Evolutionary conservation across 2,113 vertebrate genomes (phyloP).

Genomic region (Panthera uncia): DNA sequence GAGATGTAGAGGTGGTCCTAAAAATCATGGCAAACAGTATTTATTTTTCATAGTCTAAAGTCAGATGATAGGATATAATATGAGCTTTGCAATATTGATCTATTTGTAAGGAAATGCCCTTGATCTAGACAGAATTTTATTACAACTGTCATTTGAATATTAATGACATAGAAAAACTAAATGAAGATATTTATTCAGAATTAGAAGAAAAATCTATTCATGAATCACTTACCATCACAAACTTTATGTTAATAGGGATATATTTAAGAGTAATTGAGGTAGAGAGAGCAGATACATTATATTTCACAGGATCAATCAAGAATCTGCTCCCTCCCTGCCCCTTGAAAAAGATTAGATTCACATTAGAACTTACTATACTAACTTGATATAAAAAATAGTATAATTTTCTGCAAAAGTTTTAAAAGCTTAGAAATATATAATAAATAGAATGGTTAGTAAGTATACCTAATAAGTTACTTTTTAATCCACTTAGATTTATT

Average conservation of each 20-base stretch:
- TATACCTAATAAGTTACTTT: not conserved
- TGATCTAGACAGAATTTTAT: not conserved
- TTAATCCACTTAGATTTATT: not conserved
- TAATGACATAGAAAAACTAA: constrained; percentile 13
- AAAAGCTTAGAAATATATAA: not conserved
- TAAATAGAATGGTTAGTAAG: not conserved
- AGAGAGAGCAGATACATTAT: not conserved
- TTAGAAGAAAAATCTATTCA: not conserved
- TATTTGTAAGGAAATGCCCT: not conserved
- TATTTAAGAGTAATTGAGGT: not conserved
- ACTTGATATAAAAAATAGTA: not conserved
- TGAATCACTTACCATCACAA: not conserved
- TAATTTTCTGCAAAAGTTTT: not conserved
- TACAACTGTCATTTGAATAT: not conserved
- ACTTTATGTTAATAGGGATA: not conserved
- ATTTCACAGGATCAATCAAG: not conserved
- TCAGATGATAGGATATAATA: not conserved
- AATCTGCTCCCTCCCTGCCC: not conserved
- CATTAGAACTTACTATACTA: not conserved
- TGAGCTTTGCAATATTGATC: not conserved
- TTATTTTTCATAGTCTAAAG: not conserved
- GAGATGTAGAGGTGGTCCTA: not conserved
- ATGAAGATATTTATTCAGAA: not conserved
- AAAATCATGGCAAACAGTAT: not conserved
- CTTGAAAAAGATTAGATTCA: not conserved